A percentile compares a stretch with the other conserved stretches of the same genome.
Conservation (phyloP, 2,888 invertebrate species). For the Dryobotodes eremita region DNA sequence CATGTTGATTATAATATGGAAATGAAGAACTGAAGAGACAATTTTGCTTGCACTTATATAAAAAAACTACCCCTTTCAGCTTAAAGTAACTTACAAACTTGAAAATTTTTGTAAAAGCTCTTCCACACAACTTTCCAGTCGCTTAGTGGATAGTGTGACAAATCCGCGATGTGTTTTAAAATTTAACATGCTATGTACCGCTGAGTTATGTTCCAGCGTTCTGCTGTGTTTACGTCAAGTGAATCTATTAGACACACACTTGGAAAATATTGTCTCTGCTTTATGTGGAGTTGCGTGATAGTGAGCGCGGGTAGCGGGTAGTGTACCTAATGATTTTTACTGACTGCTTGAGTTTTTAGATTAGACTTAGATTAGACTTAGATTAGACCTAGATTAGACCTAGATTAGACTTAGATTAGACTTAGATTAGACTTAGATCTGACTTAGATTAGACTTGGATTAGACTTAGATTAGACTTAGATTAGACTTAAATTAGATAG, state of each 20-base stretch:
- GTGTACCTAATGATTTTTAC: neutral
- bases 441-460: too few species aligned
- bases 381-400: too few species aligned
- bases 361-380: neutral
- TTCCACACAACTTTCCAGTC: neutral
- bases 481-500: neutral
- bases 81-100: neutral
- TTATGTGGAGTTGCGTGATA: neutral
- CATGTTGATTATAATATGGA: neutral
- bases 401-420: neutral
- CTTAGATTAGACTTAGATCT: neutral
- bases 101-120: neutral
- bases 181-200: conserved; percentile 12
- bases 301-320: neutral
- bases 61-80: neutral
- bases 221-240: conserved; percentile 20
- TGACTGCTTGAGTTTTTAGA: neutral
- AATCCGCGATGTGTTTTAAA: conserved; percentile 25
- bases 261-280: conserved; percentile 29
- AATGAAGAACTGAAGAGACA: neutral
- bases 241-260: conserved; percentile 36
- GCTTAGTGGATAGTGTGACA: conserved; percentile 7
- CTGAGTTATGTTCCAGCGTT: conserved; percentile 5
- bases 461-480: neutral
- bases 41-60: too few species aligned